Evolutionary conservation across 2,113 vertebrate species (phyloP), one percentile per base, ranked within the genome.

Genomic region (Calonectris borealis): DNA sequence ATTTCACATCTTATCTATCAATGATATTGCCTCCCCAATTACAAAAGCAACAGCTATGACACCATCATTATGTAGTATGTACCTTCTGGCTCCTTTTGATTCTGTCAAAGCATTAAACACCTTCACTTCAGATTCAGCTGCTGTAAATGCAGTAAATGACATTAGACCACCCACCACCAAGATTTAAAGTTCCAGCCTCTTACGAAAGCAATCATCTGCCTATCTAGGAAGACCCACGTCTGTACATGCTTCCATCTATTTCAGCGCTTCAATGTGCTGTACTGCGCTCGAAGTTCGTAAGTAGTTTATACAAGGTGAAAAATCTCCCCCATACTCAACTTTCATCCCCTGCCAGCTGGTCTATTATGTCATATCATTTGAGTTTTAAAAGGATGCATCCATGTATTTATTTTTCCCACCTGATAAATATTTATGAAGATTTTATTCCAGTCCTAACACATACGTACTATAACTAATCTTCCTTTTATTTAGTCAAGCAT

Each of bases 401-500:
- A 40, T 11, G 40, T 61, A 72, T 68, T 91, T 87, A 11, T 76
- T 93, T 86, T 88, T 69, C 88, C 61, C 65, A 89, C 44, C 34
- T 76, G 42, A 88, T 95, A 94, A 94, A 94, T 79, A 92, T 89
- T 91, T 79, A 96, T 69, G 80, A 94, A 52, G 79, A 49, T 75
- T 90, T 90, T 75, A 78, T 57, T 84, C 69, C 61, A 91, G 44
- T 44, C 61, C 77, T 92, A 82, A 89, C 81, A 86, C 52, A 92
- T 11, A 60, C 38, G 48, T 20, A 49, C 20, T 52, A 4, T 16
- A 86, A 60, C 65, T 71, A 58, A 83, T 73, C 60, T 90, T 77
- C 66, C 51, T 86, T 95, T 90, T 81, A 77, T 86, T 90, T 78
- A 84, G 60, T 62, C 85, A 92, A 86, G 79, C 55, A 78, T 62